phyloP scores from a whole-genome alignment of 2,797 vertebrate genomes.

The Buphagus erythrorhynchus region DNA sequence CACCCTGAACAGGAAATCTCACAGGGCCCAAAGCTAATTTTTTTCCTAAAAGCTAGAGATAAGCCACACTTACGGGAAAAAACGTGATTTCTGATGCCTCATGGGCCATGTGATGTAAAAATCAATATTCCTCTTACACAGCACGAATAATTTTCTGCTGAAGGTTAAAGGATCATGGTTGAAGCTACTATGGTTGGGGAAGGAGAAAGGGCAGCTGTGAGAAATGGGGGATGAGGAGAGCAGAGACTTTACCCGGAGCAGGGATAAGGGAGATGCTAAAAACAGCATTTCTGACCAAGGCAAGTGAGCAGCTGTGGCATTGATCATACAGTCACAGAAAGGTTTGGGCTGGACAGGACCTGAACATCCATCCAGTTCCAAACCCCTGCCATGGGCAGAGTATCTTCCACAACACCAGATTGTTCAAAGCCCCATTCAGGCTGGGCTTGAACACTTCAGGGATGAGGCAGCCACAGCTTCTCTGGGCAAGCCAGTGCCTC shows the following conservation, averaged over 20 bases:
- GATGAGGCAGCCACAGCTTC: neutral
- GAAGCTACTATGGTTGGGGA: neutral
- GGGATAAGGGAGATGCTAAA: neutral
- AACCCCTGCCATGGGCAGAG: neutral
- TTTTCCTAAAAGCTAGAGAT: conserved; percentile 5
- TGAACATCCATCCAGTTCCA: neutral
- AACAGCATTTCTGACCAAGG: neutral
- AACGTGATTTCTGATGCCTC: neutral
- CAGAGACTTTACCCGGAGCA: neutral
- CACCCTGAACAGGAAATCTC: neutral
- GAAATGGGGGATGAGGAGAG: neutral
- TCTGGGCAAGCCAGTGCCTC: neutral
- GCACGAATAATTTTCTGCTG: neutral
- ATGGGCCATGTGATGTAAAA: neutral
- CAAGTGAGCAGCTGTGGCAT: rapidly evolving
- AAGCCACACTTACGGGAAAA: neutral
- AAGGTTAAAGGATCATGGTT: neutral
- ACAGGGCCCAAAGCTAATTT: neutral
- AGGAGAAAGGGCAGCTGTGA: neutral
- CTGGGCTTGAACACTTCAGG: neutral
- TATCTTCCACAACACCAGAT: neutral
- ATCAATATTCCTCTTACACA: conserved; percentile 6
- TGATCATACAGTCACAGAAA: rapidly evolving
- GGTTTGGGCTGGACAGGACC: neutral
- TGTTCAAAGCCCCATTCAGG: neutral